Evolutionary conservation across 2,888 invertebrate species (phyloP).

Genomic region (Drosophila phalerata): DNA sequence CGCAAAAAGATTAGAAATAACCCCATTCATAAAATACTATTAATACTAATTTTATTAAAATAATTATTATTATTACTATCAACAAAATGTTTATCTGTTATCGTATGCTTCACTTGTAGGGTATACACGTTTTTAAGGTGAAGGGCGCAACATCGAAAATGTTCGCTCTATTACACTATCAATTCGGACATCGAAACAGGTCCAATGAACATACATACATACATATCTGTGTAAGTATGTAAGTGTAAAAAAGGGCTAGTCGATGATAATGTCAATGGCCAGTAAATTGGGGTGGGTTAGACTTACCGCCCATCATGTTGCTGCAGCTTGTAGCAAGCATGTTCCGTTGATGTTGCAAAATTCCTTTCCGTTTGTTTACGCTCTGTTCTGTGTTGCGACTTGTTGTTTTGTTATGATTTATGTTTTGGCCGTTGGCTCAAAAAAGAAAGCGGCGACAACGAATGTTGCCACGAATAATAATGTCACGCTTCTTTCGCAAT

Average conservation of each 20-base stretch:
- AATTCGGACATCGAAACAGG: constrained; percentile 18
- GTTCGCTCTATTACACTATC: constrained; percentile 2
- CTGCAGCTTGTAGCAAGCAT: constrained; percentile 65
- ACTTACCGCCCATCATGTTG: constrained; percentile 81
- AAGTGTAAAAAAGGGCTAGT: neutral
- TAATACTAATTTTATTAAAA: no score
- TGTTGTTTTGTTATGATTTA: constrained; percentile 24
- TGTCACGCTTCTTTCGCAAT: constrained; percentile 65
- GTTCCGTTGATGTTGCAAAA: constrained; percentile 63
- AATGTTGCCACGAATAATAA: constrained; percentile 41
- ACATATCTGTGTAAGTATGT: neutral
- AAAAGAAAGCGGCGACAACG: constrained; percentile 46
- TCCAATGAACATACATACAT: neutral
- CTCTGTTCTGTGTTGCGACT: constrained; percentile 13
- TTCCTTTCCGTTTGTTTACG: constrained; percentile 29
- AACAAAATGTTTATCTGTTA: neutral
- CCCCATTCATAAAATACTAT: no score
- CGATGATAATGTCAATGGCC: constrained; percentile 14
- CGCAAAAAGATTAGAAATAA: no score
- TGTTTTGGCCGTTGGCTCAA: constrained; percentile 45
- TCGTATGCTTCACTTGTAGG: constrained; percentile 12
- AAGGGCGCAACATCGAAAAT: constrained; percentile 13
- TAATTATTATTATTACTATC: no score
- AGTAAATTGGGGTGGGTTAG: neutral
- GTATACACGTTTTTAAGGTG: constrained; percentile 10